phyloP scores from a whole-genome alignment of 2,797 vertebrate species.

The Silurus lanzhouensis region DNA sequence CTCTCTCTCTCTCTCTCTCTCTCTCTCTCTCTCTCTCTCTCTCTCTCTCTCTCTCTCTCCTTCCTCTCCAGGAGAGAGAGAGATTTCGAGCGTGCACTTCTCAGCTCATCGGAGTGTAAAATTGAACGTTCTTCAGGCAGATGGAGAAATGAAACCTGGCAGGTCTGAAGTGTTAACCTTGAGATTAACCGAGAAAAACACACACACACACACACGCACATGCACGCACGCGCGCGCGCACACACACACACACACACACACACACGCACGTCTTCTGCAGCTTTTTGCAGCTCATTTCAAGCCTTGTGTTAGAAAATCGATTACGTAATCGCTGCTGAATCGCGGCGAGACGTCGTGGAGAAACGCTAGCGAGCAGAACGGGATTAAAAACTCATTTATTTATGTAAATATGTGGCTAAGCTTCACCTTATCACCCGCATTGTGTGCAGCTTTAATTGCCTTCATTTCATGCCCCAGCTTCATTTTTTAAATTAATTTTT shows the following conservation, averaged over 20 bases:
- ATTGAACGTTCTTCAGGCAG: conserved; percentile 78
- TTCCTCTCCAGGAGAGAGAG: conserved; percentile 59
- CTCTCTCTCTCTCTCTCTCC: conserved; percentile 41
- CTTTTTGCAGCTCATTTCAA: conserved; percentile 31
- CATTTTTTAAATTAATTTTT: conserved; percentile 5
- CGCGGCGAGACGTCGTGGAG: background rate
- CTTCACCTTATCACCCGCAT: conserved; percentile 19
- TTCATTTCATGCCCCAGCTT: conserved; percentile 24
- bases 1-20: conserved; percentile 53
- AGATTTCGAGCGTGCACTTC: conserved; percentile 72
- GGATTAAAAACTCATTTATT: conserved; percentile 32
- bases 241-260: conserved; percentile 21
- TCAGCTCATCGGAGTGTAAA: conserved; percentile 82
- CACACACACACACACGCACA: conserved; percentile 26
- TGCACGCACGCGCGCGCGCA: background rate
- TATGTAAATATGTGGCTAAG: conserved; percentile 27
- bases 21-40: conserved; percentile 47
- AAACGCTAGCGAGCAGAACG: conserved; percentile 4
- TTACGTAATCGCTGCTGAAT: conserved; percentile 18
- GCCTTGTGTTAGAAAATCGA: conserved; percentile 22
- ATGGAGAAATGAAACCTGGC: conserved; percentile 78
- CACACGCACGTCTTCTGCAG: conserved; percentile 4
- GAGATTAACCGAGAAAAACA: conserved; percentile 63
- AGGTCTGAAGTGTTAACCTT: conserved; percentile 79
- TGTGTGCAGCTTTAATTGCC: conserved; percentile 20